phyloP scores from a whole-genome alignment of 1,140 invertebrate species.

The Trachymyrmex cornetzi region DNA sequence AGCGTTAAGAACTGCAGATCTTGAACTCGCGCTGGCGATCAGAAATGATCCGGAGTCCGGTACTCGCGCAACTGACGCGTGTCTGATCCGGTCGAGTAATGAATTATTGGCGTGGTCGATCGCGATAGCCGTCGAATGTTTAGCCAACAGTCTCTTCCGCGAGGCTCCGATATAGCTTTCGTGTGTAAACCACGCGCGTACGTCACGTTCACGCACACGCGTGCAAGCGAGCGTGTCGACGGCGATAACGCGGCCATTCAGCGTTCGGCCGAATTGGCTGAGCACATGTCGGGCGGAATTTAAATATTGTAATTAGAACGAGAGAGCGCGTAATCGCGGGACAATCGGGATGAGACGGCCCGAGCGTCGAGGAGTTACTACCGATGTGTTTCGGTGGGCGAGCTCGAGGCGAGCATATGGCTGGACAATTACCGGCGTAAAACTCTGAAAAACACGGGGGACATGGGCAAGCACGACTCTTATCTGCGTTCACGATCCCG shows the following conservation, averaged over 20 bases:
- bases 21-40: slow-evolving; percentile 17
- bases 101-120: slow-evolving; percentile 80
- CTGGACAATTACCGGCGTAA: slow-evolving; percentile 71
- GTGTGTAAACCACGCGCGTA: slow-evolving; percentile 30
- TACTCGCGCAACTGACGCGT: slow-evolving; percentile 48
- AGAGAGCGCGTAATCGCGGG: slow-evolving; percentile 66
- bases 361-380: slow-evolving; percentile 59
- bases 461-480: slow-evolving; percentile 49
- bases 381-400: slow-evolving; percentile 76
- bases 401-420: slow-evolving; percentile 79
- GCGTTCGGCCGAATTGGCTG: slow-evolving; percentile 16
- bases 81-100: slow-evolving; percentile 75
- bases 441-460: slow-evolving; percentile 63
- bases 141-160: slow-evolving; percentile 83
- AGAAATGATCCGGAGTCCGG: slow-evolving; percentile 7
- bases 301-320: slow-evolving; percentile 85
- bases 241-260: slow-evolving; percentile 51
- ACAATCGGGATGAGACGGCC: slow-evolving; percentile 76
- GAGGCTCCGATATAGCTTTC: slow-evolving; percentile 60
- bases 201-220: slow-evolving; percentile 32
- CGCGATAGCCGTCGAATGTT: slow-evolving; percentile 83
- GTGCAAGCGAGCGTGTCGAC: slow-evolving; percentile 43
- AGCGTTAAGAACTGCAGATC: not conserved
- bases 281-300: slow-evolving; percentile 82
- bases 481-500: slow-evolving; percentile 68